phyloP scores from a whole-genome alignment of 2,113 vertebrate species.

The Colius striatus region DNA sequence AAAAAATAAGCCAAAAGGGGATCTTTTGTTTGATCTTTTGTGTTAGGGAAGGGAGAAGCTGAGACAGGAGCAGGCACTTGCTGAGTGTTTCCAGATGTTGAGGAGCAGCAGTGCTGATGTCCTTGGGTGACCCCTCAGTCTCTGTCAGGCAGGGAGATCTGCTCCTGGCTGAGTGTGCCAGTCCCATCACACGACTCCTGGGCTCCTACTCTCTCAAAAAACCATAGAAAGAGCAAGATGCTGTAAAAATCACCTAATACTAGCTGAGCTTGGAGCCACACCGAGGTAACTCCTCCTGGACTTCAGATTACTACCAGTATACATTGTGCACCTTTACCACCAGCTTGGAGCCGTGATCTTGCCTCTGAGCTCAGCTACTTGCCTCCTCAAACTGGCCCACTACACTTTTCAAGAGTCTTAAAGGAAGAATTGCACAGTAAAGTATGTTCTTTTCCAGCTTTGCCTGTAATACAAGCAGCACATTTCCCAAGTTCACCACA shows the following conservation, averaged over 20 bases:
- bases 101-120: background rate
- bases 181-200: fast-evolving
- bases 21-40: background rate
- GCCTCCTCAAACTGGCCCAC: background rate
- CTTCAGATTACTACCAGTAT: background rate
- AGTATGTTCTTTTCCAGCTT: background rate
- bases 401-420: background rate
- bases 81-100: background rate
- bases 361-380: background rate
- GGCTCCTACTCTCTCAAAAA: background rate
- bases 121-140: background rate
- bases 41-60: background rate
- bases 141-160: background rate
- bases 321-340: background rate
- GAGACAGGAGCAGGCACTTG: too few species aligned
- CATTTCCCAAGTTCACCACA: background rate
- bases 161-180: background rate
- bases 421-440: background rate
- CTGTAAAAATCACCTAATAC: background rate
- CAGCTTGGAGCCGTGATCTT: background rate
- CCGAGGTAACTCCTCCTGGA: background rate
- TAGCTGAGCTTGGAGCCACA: background rate
- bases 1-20: background rate
- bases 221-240: background rate
- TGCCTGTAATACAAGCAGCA: background rate